Evolutionary conservation across 2,888 invertebrate genomes (phyloP).

Genomic region (Hetaerina titia): DNA sequence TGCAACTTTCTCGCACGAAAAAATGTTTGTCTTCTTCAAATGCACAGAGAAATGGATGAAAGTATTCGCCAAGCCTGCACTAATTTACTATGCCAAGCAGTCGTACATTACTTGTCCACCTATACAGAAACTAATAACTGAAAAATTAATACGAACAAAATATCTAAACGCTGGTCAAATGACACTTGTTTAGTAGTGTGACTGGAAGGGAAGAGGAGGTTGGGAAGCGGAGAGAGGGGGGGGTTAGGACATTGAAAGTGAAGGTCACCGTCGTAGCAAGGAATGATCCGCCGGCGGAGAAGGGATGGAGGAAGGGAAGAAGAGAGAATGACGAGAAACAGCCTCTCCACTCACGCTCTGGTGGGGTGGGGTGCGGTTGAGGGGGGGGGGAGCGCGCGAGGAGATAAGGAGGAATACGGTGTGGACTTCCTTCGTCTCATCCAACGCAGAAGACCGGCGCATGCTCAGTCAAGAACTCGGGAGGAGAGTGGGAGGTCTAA

Average conservation of each 20-base stretch:
- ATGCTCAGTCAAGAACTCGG: not conserved
- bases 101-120: not conserved
- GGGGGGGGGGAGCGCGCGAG: not conserved
- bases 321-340: not conserved
- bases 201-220: not conserved
- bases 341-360: no score
- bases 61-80: no score
- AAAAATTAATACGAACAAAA: not conserved
- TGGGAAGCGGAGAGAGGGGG: not conserved
- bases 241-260: conserved; percentile 45
- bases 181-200: not conserved
- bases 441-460: not conserved
- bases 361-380: no score
- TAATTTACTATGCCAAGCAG: no score
- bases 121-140: not conserved
- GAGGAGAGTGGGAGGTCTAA: not conserved
- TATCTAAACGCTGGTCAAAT: not conserved
- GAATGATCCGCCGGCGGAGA: not conserved
- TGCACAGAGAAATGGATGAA: no score
- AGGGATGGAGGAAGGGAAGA: not conserved
- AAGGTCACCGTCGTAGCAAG: conserved; percentile 33
- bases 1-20: no score
- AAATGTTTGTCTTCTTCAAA: no score
- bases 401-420: not conserved
- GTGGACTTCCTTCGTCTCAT: not conserved